Evolutionary conservation across 2,888 invertebrate genomes (phyloP), one percentile per base, ranked within the genome.

Genomic region (Podotricha telesiphe): DNA sequence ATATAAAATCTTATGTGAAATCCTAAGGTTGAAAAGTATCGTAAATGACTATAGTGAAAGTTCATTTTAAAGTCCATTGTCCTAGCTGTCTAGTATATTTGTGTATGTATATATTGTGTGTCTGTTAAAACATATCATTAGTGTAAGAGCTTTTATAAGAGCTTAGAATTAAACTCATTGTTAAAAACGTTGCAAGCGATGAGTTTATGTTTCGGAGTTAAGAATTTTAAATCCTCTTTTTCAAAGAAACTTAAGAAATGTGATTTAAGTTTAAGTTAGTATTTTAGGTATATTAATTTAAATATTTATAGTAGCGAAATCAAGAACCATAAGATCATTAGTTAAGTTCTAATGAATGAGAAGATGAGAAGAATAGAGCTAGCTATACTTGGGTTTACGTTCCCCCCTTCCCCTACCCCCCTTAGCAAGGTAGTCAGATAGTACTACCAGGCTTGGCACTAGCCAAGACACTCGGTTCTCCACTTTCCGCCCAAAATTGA

Each of bases 211-310:
- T 65, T 17, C 19, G 10, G 51, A 50, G 22, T n/a, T 50, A 8
- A 17, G 13, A 42, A 22, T 22, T 28, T 59, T 59, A 22, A 59
- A 45, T 55, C 22, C 17, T 65, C 28, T 13, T 59, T 59, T 42
- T 58, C 42, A 42, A 42, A 10, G 48, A 47, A 15, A 64, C 37
- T 53, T 45, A 66, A 42, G 10, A 50, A 65, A 66, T 59, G 17
- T 37, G n/a, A 47, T 2, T 28, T 28, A 28, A 28, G 3, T 20
- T 47, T 17, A n/a, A n/a, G n/a, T n/a, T 5, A 55, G 34, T 34
- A 11, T 34, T 55, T 47, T 34, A 15, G 6, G 6, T 28, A 5
- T n/a, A n/a, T 55, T 45, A 19, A 48, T 19, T 34, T 34, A 37
- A 62, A 37, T 56, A n/a, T 34, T 56, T 11, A 28, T 28, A 28